Evolutionary conservation across 2,797 vertebrate genomes (phyloP), one percentile per base, ranked within the genome.

Genomic region (Amphiprion clarkii): DNA sequence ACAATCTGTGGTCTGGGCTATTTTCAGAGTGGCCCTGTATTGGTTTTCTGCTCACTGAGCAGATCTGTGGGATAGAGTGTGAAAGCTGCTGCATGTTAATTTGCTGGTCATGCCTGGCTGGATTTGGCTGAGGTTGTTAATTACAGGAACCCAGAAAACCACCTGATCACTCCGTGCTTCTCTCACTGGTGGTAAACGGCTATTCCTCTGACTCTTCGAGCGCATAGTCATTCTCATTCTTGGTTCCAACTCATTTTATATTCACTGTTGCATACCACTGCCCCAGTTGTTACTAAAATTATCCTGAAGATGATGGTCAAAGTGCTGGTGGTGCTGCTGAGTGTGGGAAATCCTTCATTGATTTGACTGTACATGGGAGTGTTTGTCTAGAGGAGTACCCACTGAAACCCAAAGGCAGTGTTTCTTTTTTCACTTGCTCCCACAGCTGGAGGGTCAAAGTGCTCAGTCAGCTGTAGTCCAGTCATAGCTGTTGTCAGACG

Each of bases 41-140:
- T 91, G 90, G 76, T 90, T 92, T 92, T 90, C 89, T 92, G 85
- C 87, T 89, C 90, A 88, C 85, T 92, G 90, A 89, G 87, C 91
- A 84, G 87, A 88, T 90, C 82, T 91, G 84, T 86, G 61, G 83
- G 85, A 88, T 85, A 59, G 90, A 89, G 89, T 87, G 88, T 83
- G 91, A 88, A 91, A 88, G 89, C 88, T 87, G 90, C 93, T 92
- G 90, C 90, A 91, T 91, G 87, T 94, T 93, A 91, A 88, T 93
- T 91, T 84, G 77, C 79, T 61, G 83, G 88, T 94, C 87, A 92
- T 93, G 93, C 89, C 87, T 93, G 90, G 91, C 81, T 94, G 88
- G 71, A 89, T 89, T 86, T 92, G 91, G 88, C 88, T 87, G 86
- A 78, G 85, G 89, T 91, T 91, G 91, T 92, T 95, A 92, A 95